Conservation (phyloP, 2,888 invertebrate genomes). For the Pyrochroa serraticornis region DNA sequence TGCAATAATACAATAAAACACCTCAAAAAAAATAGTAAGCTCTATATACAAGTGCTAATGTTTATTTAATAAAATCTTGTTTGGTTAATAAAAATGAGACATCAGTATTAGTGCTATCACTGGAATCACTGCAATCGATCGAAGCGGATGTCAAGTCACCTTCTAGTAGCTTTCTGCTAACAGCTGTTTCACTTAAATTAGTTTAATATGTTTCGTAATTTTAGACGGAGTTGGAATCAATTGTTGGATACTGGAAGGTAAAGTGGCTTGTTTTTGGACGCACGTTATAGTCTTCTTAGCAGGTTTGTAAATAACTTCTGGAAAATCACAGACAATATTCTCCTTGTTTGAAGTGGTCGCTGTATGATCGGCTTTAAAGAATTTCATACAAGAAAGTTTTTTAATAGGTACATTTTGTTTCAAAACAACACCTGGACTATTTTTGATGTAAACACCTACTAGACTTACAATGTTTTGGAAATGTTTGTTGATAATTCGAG, state of each 20-base stretch:
- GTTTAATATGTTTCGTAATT: constrained; percentile 2
- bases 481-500: neutral
- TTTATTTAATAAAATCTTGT: constrained; percentile 23
- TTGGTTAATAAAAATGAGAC: constrained; percentile 10
- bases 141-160: constrained; percentile 10
- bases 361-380: neutral
- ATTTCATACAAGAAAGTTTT: neutral
- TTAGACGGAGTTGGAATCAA: constrained; percentile 1
- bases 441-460: constrained; percentile 29
- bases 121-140: neutral
- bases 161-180: constrained; percentile 4
- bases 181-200: neutral
- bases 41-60: neutral
- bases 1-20: too few species aligned
- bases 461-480: constrained; percentile 19
- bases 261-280: neutral
- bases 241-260: constrained; percentile 14
- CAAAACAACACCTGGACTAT: constrained; percentile 19
- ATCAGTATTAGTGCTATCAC: constrained; percentile 4
- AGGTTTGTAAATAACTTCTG: constrained; percentile 16
- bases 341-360: neutral
- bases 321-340: constrained; percentile 1
- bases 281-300: constrained; percentile 6
- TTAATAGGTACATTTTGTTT: constrained; percentile 20
- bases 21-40: too few species aligned